Base-by-base conservation (phyloP, 2,888 invertebrate genomes). In the Hemistola chrysoprasaria region DNA sequence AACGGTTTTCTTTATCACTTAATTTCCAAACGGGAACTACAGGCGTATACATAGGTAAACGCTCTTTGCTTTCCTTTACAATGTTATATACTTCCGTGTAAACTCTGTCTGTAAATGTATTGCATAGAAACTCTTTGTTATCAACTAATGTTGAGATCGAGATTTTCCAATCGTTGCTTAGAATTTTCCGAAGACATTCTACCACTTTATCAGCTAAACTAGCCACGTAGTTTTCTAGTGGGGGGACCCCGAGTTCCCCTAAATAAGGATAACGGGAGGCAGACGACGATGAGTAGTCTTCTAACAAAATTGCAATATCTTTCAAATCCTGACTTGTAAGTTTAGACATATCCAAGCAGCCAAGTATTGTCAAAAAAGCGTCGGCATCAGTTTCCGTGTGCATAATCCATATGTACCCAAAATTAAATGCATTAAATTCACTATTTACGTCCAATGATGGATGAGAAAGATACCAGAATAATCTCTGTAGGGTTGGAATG, bases 381-480 rank as follows among this genome's bases (percentile, higher is more conserved):
- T 83, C 78, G 3, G 75, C 70, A 2, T 75, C 75, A 10, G 66
- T 65, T 40, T 75, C 67, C 23, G 62, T 57, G 3, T 52, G 53
- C 9, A 53, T 36, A n/a, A 81, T 58, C 87, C 87, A 88, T 11
- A 75, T 32, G n/a, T 70, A 47, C 7, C 87, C 87, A 69, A 87
- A 86, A 50, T 71, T 67, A 37, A 84, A 87, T 0, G 83, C 78
- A 31, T 73, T 60, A 28, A 77, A 47, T 57, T 88, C 88, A 51
- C 48, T 69, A 1, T 62, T 53, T 1, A 63, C 44, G 44, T 80
- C 64, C 42, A 87, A 64, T 50, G 77, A 73, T 30, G 83, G 75
- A 44, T 87, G 83, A 9, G 86, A 85, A 6, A 88, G 62, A 40
- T 86, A 87, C 86, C 87, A 88, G 23, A 69, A 74, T 0, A 88